A percentile compares a stretch with the other conserved stretches of the same genome.
Conservation (phyloP, 2,888 invertebrate species). For the Calephelis perditalis region DNA sequence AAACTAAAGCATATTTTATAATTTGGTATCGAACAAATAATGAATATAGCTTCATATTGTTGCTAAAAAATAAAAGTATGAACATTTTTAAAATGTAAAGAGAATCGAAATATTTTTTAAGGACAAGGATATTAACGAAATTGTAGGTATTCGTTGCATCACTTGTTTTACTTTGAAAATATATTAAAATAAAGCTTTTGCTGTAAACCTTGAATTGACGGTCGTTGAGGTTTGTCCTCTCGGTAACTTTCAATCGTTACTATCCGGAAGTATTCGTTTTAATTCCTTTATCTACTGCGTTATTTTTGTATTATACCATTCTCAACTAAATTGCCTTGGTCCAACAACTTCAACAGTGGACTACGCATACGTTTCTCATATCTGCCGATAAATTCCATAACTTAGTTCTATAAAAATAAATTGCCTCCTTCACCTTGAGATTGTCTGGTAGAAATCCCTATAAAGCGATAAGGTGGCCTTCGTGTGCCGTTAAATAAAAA, state of each 20-base stretch:
- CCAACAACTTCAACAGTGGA: slow-evolving; percentile 30
- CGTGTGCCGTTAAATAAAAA: too few relatives aligned
- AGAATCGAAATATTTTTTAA: not conserved
- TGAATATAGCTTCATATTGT: too few relatives aligned
- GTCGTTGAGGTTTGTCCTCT: slow-evolving; percentile 1
- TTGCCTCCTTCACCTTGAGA: too few relatives aligned
- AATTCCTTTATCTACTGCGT: slow-evolving; percentile 23
- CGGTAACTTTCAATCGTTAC: slow-evolving; percentile 4
- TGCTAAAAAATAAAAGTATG: too few relatives aligned
- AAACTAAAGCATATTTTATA: too few relatives aligned
- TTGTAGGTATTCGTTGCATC: slow-evolving; percentile 3
- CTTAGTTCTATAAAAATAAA: too few relatives aligned
- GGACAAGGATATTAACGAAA: slow-evolving; percentile 1
- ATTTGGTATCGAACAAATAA: too few relatives aligned
- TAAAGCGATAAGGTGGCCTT: too few relatives aligned
- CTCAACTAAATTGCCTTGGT: slow-evolving; percentile 37
- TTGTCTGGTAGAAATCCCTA: too few relatives aligned
- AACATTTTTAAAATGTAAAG: not conserved
- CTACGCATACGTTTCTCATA: slow-evolving; percentile 35
- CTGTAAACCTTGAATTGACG: not conserved
- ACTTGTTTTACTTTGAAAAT: not conserved
- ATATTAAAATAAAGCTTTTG: not conserved
- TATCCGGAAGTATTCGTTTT: not conserved
- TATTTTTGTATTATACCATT: slow-evolving; percentile 36
- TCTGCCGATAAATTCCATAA: not conserved